Base-by-base conservation (phyloP, 1,140 invertebrate genomes). In the Ooceraea biroi region DNA sequence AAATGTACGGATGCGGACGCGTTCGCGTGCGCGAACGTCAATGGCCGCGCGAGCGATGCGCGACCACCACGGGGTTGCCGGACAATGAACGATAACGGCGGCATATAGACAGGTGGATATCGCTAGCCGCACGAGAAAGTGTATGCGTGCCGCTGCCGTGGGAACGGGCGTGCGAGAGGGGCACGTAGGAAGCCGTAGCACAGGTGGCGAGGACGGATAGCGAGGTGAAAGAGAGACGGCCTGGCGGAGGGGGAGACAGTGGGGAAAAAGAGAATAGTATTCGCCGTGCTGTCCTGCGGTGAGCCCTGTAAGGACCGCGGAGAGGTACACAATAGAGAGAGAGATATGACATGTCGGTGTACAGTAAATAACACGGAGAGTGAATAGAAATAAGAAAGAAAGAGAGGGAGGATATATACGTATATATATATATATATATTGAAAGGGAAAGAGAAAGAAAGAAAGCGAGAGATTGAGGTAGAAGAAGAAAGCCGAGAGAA, bases 151-250 rank as follows among this genome's bases (percentile, higher is more conserved):
- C 19, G 19, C 60, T 27, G 63, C 22, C 76, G 63, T 80, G 76
- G 76, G 76, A 78, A 80, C 27, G 8, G 36, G 48, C 50, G 36
- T 69, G 76, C 63, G 63, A 22, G 63, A 78, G 76, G 63, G 36
- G 69, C 48, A 80, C 63, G 50, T 78, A 78, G 65, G 76, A 80
- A 80, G 76, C 63, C 76, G 48, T 55, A 30, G 65, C 52, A 80
- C 76, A 80, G 76, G 76, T 80, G 76, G 76, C 41, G 65, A 80
- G 76, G n/a, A 80, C 76, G 76, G n/a, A 52, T n/a, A 41, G 7
- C 17, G n/a, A 7, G 30, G 5, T 5, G 48, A 71, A 11, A 55
- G 48, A 36, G 27, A 55, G 12, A 72, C n/a, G 19, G 30, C 25
- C 10, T 25, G 17, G 30, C 14, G 25, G n/a, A 78, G 17, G 19